Base-by-base conservation (phyloP, 2,888 invertebrate genomes). In the Ectemnius cavifrons region DNA sequence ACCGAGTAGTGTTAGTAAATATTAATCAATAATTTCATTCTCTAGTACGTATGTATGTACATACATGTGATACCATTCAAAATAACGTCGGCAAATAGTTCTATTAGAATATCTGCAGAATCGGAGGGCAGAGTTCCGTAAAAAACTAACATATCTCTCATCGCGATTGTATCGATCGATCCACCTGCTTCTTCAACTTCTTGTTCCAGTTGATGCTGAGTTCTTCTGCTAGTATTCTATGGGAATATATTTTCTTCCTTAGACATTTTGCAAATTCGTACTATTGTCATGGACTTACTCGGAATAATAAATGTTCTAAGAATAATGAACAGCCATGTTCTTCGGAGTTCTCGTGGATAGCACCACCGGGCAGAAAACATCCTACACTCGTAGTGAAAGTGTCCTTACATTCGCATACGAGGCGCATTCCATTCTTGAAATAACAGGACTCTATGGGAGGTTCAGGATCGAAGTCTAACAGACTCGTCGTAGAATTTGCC, bases 301-400 rank as follows among this genome's bases (percentile, higher is more conserved):
- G 79, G 72, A 86, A 85, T 64, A 87, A 66, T 60, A 86, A 78
- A 73, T 85, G 85, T 67, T 87, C 82, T 73, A 86, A 79, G 61
- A 87, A 84, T 27, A 87, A 67, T 2, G 84, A 73, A 23, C 85
- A 82, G 2, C 85, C 86, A n/a, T 85, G 81, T 67, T 87, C 86
- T 8, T 84, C 73, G 0, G 72, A 69, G 20, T 57, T 75, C 68
- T 86, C 86, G 59, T 84, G 75, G 72, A 86, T 84, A 18, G 87
- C 65, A 57, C 86, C 87, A 16, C 81, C 84, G 37, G 85, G 84
- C 57, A 87, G 23, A 64, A 81, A 77, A 60, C 79, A 86, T 63
- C 86, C 87, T 28, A 86, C 63, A 1, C 83, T 84, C 27, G 84
- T 84, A 0, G 81, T 68, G 11, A 67, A 78, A 61, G 83, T 85